Base-by-base conservation (phyloP, 2,888 invertebrate species). In the Pammene aurita region DNA sequence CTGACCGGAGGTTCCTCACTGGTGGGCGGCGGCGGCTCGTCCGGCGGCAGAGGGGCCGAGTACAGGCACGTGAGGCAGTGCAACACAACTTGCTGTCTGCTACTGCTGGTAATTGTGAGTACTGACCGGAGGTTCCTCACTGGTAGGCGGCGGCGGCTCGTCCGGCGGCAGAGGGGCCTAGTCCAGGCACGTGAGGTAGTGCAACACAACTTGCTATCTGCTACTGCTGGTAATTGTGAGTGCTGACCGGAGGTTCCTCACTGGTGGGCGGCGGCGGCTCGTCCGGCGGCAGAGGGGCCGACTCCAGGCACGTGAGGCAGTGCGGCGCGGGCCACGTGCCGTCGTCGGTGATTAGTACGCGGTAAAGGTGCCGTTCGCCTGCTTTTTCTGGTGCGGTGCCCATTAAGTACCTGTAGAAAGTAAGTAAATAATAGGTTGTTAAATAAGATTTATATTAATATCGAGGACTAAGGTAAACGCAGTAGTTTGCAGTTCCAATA, bases 331-430 rank as follows among this genome's bases (percentile, higher is more conserved):
- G 86, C 89, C 88, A 87, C 38, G 80, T 79, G 7, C 78, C 71
- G 70, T 91, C 89, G 5, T 77, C 84, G 0, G 92, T 91, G 2
- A 84, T 83, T 26, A 72, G 67, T 70, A 96, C 94, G 81, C 96
- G 94, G 91, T 96, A 97, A 73, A 98, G 89, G 85, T 98, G 98
- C 0, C 97, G 93, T 80, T 96, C 95, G 0, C 96, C 96, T 0
- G 98, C 96, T 74, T 95, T 94, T 60, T 95, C 95, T 75, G 96
- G 95, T 2, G 95, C 95, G 7, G 96, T 96, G 46, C 96, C 97
- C 76, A 97, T 94, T 78, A 96, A 96, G 86, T 97, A 98, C 71
- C 96, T 96, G 89, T 0, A 55, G 54, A 7, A 10, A 10, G 13
- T 11, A 48, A 48, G 48, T 2, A 16, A 2, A 13, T 7, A 52